These are phyloP conservation scores for Gallinago media DNA, from an alignment of 2,113 vertebrate genomes.

Conservation along the genomic window DNA sequence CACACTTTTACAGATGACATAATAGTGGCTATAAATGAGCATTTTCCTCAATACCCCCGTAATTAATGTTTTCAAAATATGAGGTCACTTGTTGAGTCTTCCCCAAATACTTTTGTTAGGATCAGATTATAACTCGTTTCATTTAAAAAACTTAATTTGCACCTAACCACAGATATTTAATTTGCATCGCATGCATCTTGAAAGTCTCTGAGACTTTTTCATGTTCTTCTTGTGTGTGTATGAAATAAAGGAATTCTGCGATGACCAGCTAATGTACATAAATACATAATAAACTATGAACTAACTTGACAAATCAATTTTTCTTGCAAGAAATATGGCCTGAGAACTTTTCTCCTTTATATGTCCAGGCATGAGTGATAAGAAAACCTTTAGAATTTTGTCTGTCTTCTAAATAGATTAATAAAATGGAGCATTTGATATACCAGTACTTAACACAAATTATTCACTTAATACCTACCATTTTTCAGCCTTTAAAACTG, in stretches of 20 bases:
- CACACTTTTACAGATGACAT: background rate
- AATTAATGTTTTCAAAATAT: background rate
- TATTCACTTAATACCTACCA: background rate
- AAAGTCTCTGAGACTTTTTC: background rate
- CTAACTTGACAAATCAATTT: background rate
- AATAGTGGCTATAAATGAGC: background rate
- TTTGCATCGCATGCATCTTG: background rate
- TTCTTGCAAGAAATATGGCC: background rate
- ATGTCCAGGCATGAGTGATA: rapidly evolving
- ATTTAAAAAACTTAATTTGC: background rate
- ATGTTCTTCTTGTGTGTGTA: background rate
- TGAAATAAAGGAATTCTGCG: background rate
- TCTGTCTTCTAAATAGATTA: background rate
- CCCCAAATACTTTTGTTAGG: background rate
- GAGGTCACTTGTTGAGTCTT: background rate
- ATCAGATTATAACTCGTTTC: background rate
- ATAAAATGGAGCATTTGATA: background rate
- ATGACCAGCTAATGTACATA: background rate
- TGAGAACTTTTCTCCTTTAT: background rate
- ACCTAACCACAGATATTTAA: background rate
- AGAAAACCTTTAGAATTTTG: background rate
- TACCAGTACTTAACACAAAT: background rate
- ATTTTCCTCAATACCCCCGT: background rate
- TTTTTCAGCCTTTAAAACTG: background rate
- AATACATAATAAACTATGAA: background rate